Base-by-base conservation (phyloP, 2,113 vertebrate species). In the Meles meles region DNA sequence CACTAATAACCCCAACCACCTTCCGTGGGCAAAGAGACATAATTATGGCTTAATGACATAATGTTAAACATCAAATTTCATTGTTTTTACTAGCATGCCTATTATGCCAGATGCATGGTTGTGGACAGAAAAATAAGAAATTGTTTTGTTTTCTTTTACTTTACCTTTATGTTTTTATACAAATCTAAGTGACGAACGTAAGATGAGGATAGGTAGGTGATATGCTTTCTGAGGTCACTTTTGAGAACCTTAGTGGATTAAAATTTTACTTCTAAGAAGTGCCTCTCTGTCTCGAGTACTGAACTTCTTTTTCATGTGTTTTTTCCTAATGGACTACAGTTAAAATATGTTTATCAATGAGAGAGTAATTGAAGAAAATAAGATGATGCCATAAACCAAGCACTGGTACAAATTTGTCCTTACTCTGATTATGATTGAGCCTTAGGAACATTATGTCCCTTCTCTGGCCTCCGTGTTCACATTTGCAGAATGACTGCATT, bases 341-440 rank as follows among this genome's bases (percentile, higher is more conserved):
- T 88, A 92, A 93, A 93, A 87, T 76, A 49, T 25, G 59, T 61
- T 96, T 92, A 63, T 95, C 47, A 93, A 80, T 96, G 74, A 92
- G 23, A 65, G 23, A 39, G 21, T 69, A 88, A 96, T 82, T 88
- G 39, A 90, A 88, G 93, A 71, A 92, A 91, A 91, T 59, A 37
- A 11, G 76, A 37, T 23, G 31, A 82, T 76, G 47, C 21, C 39
- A 90, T 49, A 93, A 39, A 57, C 27, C 52, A 69, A 94, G 69
- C 18, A 27, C 49, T 52, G 37, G 18, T 47, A 69, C 55, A 93
- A 17, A 87, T 71, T 95, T 92, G 49, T 97, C 84, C 59, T 79
- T 57, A n/a, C 59, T 96, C 47, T 72, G 52, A 29, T 97, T 86
- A 69, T n/a, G 37, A 69, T 11, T 76, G 69, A 92, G n/a, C 21